Conservation (phyloP, 2,797 vertebrate species). For the Phalanger gymnotis region DNA sequence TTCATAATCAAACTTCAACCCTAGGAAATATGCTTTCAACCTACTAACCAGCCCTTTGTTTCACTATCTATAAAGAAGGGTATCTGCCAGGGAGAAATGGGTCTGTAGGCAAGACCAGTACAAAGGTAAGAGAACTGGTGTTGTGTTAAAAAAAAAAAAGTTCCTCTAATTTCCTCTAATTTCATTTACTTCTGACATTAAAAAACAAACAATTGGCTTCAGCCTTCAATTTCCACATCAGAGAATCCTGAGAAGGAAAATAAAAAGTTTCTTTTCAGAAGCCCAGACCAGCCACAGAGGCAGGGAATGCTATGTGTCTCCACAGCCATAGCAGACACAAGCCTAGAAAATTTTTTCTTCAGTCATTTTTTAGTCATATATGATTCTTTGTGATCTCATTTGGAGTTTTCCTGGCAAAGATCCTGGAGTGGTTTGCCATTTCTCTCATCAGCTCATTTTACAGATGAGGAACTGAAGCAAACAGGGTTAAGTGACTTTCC, state of each 20-base stretch:
- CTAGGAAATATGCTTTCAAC: conserved; percentile 52
- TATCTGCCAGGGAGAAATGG: background rate
- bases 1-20: conserved; percentile 44
- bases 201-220: background rate
- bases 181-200: background rate
- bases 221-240: conserved; percentile 40
- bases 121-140: background rate
- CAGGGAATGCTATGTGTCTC: background rate
- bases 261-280: conserved; percentile 40
- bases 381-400: background rate
- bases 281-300: conserved; percentile 17
- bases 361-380: too few relatives aligned
- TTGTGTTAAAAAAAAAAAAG: background rate
- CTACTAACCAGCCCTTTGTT: background rate
- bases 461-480: background rate
- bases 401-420: background rate
- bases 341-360: background rate
- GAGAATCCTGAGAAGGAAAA: conserved; percentile 36
- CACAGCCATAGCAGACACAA: background rate
- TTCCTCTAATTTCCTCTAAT: too few relatives aligned
- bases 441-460: background rate
- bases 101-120: conserved; percentile 36
- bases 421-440: background rate
- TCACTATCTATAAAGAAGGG: background rate
- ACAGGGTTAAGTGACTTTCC: background rate